Evolutionary conservation across 1,140 invertebrate species (phyloP).

Genomic region (Lordiphosa clarofinis): DNA sequence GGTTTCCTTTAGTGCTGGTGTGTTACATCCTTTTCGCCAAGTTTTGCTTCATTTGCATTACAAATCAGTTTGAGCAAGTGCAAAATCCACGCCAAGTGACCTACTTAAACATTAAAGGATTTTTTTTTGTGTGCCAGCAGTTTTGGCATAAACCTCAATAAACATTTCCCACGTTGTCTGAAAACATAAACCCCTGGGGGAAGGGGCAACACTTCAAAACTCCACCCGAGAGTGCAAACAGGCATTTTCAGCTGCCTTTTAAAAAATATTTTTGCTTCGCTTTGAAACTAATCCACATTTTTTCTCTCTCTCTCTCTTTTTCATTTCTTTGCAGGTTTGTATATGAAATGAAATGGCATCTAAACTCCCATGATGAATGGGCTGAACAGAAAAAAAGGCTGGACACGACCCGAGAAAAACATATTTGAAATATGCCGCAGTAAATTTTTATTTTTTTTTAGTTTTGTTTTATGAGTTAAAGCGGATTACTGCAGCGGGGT

Average conservation of each 20-base stretch:
- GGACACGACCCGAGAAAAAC: slow-evolving; percentile 8
- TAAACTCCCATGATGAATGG: slow-evolving; percentile 53
- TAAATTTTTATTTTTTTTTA: slow-evolving; percentile 16
- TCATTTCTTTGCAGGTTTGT: slow-evolving; percentile 62
- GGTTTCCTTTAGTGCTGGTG: slow-evolving; percentile 4
- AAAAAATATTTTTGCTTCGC: slow-evolving; percentile 32
- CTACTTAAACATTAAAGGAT: slow-evolving; percentile 33
- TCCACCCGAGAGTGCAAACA: too few relatives aligned
- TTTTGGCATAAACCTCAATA: slow-evolving; percentile 38
- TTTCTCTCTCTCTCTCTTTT: slow-evolving; percentile 12
- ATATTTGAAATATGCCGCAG: slow-evolving; percentile 35
- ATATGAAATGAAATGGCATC: slow-evolving; percentile 37
- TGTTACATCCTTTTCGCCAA: slow-evolving; percentile 46
- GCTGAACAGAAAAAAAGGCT: neutral
- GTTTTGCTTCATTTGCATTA: slow-evolving; percentile 72
- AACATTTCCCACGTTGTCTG: slow-evolving; percentile 54
- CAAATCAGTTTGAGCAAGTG: slow-evolving; percentile 65
- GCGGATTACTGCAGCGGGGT: slow-evolving; percentile 52
- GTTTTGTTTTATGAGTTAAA: slow-evolving; percentile 58
- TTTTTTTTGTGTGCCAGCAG: slow-evolving; percentile 30
- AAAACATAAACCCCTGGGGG: slow-evolving; percentile 45
- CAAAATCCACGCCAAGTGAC: slow-evolving; percentile 60
- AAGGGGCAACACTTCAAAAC: slow-evolving; percentile 5
- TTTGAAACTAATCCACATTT: slow-evolving; percentile 36
- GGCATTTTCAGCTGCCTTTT: slow-evolving; percentile 30